These are phyloP conservation scores for Cairina moschata DNA, from an alignment of 2,113 vertebrate genomes.

Conservation along the genomic window DNA sequence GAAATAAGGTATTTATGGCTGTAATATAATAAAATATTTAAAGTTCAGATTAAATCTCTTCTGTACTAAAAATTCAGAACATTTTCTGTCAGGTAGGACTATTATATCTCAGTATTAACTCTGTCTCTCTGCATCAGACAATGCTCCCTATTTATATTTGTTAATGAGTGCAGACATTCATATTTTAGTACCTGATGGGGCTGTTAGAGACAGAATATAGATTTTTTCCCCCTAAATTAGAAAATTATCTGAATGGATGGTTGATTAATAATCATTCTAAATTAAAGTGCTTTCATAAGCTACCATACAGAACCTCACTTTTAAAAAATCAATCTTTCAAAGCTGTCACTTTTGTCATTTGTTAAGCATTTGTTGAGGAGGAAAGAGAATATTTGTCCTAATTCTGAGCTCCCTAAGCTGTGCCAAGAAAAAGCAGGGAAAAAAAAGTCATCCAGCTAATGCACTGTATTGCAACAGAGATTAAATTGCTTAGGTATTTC, in stretches of 20 bases:
- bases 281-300: slow-evolving; percentile 72
- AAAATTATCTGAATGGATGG: slow-evolving; percentile 70
- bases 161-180: slow-evolving; percentile 68
- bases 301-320: slow-evolving; percentile 70
- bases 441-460: slow-evolving; percentile 54
- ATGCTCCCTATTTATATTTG: slow-evolving; percentile 62
- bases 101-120: not conserved
- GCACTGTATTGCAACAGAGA: slow-evolving; percentile 62
- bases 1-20: slow-evolving; percentile 7
- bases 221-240: slow-evolving; percentile 68
- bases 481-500: slow-evolving; percentile 71
- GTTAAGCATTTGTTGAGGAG: slow-evolving; percentile 65
- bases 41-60: slow-evolving; percentile 38
- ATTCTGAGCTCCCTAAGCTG: slow-evolving; percentile 58
- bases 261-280: slow-evolving; percentile 75
- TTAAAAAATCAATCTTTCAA: slow-evolving; percentile 67
- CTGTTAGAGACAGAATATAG: slow-evolving; percentile 74
- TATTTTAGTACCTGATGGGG: slow-evolving; percentile 70
- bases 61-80: slow-evolving; percentile 17
- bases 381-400: slow-evolving; percentile 71
- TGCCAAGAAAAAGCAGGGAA: slow-evolving; percentile 40
- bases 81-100: slow-evolving; percentile 9
- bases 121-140: slow-evolving; percentile 30
- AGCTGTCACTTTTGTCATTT: slow-evolving; percentile 72
- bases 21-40: slow-evolving; percentile 54